Base-by-base conservation (phyloP, 1,140 invertebrate species). In the Ceratina australensis region DNA sequence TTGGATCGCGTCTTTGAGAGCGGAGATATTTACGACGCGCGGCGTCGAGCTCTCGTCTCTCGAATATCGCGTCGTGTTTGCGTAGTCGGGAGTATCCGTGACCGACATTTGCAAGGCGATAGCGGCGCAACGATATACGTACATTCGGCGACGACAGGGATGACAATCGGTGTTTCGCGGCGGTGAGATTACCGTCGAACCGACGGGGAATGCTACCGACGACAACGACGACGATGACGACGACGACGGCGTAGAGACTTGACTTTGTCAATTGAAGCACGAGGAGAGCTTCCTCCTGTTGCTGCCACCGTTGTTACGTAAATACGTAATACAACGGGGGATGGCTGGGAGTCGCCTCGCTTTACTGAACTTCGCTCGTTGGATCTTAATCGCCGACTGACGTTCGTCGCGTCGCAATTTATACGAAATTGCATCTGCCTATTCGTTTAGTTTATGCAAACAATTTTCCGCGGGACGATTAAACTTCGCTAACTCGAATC, bases 91-190 rank as follows among this genome's bases (percentile, higher is more conserved):
- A n/a, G 52, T 59, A 68, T 75, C 64, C 42, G 42, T 75, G 74
- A 77, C 67, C 67, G 74, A 77, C 67, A 77, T 77, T 77, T 77
- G 57, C 67, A 71, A 63, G 67, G 67, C 66, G 74, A 77, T 77
- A 49, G 67, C 69, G 20, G 56, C 57, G 47, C 12, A 10, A 15
- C 64, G 56, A 65, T 57, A 42, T 8, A 47, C 59, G 10, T 28
- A 28, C 54, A n/a, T 28, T 49, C 18, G 66, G 18, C 56, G 69
- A 47, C 47, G 24, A 71, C 57, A 52, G 47, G 56, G 56, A 42
- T 42, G 33, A 42, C 33, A 42, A 54, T 54, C 16, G 52, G 52
- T 54, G 15, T 60, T 77, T 26, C 15, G 20, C 10, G 26, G 20
- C 52, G 52, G n/a, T 18, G 52, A n/a, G 52, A 54, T 54, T 54